Evolutionary conservation across 2,797 vertebrate genomes (phyloP).

Genomic region (Tapera naevia): DNA sequence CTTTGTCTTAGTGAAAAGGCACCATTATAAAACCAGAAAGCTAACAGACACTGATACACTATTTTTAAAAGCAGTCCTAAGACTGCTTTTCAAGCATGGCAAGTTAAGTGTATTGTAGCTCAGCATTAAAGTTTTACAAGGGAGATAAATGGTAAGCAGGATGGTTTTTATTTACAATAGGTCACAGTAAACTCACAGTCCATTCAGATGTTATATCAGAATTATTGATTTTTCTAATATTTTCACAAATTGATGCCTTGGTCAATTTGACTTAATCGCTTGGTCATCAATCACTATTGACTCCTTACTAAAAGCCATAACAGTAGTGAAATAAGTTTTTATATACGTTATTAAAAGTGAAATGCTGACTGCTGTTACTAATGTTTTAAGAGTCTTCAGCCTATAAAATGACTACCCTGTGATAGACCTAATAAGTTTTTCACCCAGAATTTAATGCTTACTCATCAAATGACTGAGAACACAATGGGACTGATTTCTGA

Average conservation of each 20-base stretch:
- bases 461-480: neutral
- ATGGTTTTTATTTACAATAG: neutral
- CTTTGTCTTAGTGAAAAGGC: neutral
- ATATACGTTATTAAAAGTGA: neutral
- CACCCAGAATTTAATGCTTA: neutral
- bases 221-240: neutral
- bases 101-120: neutral
- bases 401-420: neutral
- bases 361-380: neutral
- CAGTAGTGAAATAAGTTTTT: neutral
- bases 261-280: neutral
- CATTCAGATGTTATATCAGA: neutral
- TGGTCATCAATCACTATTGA: neutral
- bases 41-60: neutral
- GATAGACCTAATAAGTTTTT: neutral
- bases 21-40: neutral
- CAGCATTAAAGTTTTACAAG: neutral
- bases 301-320: neutral
- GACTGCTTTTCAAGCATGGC: neutral
- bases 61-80: neutral
- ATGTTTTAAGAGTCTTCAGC: neutral
- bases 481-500: neutral
- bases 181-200: neutral
- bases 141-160: neutral
- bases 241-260: neutral